Evolutionary conservation across 2,113 vertebrate genomes (phyloP).

Genomic region (Dipodomys ordii): DNA sequence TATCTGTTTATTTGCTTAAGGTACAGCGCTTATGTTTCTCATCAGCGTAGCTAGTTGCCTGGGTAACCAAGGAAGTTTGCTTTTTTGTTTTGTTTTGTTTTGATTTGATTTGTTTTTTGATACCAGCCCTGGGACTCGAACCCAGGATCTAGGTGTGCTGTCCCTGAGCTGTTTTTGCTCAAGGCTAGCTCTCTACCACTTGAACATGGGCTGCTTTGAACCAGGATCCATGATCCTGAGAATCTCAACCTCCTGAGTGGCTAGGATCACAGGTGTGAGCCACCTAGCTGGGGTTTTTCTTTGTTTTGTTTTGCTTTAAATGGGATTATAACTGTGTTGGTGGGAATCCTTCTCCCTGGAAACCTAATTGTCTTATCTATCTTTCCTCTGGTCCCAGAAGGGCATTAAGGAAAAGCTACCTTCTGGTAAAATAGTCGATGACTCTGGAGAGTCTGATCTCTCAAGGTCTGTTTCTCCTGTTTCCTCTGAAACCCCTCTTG

Average conservation of each 20-base stretch:
- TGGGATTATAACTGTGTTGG: background rate
- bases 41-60: background rate
- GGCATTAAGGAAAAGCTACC: background rate
- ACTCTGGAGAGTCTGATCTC: background rate
- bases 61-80: background rate
- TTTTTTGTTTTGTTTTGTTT: too few relatives aligned
- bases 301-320: background rate
- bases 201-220: too few relatives aligned
- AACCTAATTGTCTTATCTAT: background rate
- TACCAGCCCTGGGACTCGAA: too few relatives aligned
- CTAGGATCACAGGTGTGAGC: too few relatives aligned
- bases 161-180: too few relatives aligned
- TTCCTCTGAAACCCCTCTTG: constrained; percentile 14
- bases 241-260: too few relatives aligned
- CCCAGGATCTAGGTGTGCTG: too few relatives aligned
- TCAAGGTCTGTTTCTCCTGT: background rate
- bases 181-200: too few relatives aligned
- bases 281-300: too few relatives aligned
- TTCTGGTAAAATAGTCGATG: background rate
- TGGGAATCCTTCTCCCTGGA: background rate
- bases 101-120: too few relatives aligned
- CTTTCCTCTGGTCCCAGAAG: background rate
- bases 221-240: too few relatives aligned
- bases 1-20: constrained; percentile 59
- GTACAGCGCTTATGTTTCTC: background rate